Evolutionary conservation across 1,140 invertebrate genomes (phyloP).

Genomic region (Caerostris darwini): DNA sequence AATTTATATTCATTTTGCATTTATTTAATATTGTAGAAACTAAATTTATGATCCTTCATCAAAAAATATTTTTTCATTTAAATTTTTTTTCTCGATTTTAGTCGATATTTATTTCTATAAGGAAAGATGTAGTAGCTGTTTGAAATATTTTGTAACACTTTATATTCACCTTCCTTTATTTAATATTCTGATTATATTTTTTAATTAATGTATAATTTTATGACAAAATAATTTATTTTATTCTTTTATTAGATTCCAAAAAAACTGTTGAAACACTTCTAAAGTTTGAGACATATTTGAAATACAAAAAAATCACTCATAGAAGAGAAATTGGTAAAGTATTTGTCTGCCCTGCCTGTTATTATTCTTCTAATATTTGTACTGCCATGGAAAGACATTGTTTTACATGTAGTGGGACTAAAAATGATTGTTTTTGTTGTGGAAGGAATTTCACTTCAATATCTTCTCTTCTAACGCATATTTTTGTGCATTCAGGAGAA

Average conservation of each 20-base stretch:
- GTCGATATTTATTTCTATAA: too few relatives aligned
- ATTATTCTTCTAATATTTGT: not conserved
- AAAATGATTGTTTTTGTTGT: slow-evolving; percentile 50
- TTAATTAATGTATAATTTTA: not conserved
- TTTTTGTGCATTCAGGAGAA: slow-evolving; percentile 52
- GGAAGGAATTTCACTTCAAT: slow-evolving; percentile 42
- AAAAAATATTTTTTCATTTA: too few relatives aligned
- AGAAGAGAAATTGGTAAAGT: slow-evolving; percentile 16
- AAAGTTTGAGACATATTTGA: not conserved
- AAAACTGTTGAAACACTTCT: not conserved
- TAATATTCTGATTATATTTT: too few relatives aligned
- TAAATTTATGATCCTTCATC: too few relatives aligned
- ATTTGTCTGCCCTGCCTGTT: slow-evolving; percentile 27
- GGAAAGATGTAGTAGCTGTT: too few relatives aligned
- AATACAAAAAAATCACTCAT: not conserved
- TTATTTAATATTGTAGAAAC: too few relatives aligned
- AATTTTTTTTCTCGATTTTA: too few relatives aligned
- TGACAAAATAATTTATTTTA: not conserved
- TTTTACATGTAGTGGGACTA: not conserved
- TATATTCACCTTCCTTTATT: not conserved
- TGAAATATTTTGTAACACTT: not conserved
- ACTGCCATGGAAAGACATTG: slow-evolving; percentile 38
- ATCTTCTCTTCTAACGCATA: slow-evolving; percentile 47
- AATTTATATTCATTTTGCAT: too few relatives aligned
- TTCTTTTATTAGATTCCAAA: not conserved